Evolutionary conservation across 2,888 invertebrate genomes (phyloP).

Genomic region (Lysandra bellargus): DNA sequence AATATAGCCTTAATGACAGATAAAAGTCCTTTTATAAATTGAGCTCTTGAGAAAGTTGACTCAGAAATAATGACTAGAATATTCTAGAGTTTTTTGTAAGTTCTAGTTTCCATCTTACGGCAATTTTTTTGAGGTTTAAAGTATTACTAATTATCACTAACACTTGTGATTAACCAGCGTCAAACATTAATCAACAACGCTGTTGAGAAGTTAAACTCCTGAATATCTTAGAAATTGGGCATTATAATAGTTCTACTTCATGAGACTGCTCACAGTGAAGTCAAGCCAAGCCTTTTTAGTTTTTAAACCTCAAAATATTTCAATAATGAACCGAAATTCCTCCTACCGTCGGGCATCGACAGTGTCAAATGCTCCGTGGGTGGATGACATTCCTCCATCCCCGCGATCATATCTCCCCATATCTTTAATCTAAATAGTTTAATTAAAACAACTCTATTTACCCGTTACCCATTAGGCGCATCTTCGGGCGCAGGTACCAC

Average conservation of each 20-base stretch:
- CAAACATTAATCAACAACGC: too few species aligned
- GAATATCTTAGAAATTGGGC: too few species aligned
- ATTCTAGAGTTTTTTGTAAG: background rate
- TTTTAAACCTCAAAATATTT: background rate
- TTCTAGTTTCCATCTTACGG: background rate
- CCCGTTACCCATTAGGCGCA: background rate
- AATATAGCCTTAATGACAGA: conserved; percentile 17
- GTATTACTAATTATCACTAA: too few species aligned
- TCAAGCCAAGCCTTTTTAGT: background rate
- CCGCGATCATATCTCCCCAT: conserved; percentile 3
- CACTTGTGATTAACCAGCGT: too few species aligned
- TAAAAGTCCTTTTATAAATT: background rate
- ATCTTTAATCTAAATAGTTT: conserved; percentile 28
- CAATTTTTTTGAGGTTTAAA: background rate
- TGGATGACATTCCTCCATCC: conserved; percentile 16
- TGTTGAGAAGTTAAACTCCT: too few species aligned
- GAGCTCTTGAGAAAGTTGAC: background rate
- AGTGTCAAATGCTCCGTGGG: conserved; percentile 16
- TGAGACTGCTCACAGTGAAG: background rate
- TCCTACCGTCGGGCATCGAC: background rate
- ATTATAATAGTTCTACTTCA: background rate
- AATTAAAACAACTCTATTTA: conserved; percentile 25
- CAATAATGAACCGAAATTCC: background rate
- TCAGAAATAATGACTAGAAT: background rate
- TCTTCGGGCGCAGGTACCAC: conserved; percentile 6